These are phyloP conservation scores for Sesamia inferens DNA, from an alignment of 2,888 invertebrate species.

Conservation along the genomic window DNA sequence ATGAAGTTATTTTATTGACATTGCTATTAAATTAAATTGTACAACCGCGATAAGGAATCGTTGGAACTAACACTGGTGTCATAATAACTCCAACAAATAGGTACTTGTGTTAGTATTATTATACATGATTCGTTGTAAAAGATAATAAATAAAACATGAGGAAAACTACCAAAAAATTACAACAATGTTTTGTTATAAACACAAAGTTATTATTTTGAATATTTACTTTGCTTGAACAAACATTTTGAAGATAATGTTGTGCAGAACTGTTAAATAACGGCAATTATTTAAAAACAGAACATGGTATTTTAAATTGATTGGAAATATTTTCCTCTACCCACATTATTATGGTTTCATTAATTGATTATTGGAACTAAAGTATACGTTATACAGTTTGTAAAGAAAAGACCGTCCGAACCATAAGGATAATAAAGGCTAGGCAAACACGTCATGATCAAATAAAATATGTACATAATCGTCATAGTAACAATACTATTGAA, in stretches of 20 bases:
- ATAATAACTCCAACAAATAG: constrained; percentile 24
- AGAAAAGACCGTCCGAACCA: too few relatives aligned
- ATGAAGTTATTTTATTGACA: constrained; percentile 23
- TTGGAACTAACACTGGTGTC: constrained; percentile 22
- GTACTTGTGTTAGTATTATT: constrained; percentile 4
- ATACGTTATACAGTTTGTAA: not conserved
- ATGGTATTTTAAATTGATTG: not conserved
- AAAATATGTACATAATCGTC: too few relatives aligned
- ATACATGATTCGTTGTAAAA: not conserved
- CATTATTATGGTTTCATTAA: not conserved
- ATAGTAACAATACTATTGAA: too few relatives aligned
- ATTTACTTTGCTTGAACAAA: not conserved
- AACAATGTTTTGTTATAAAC: not conserved
- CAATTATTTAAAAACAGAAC: not conserved
- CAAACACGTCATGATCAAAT: too few relatives aligned
- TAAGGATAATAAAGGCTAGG: too few relatives aligned
- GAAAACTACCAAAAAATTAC: constrained; percentile 11
- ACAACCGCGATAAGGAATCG: constrained; percentile 31
- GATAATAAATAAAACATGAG: constrained; percentile 3
- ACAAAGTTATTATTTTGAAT: not conserved
- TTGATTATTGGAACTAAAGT: not conserved
- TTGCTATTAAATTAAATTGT: constrained; percentile 16
- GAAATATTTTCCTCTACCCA: not conserved
- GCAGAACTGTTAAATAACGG: not conserved
- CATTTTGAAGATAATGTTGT: not conserved